Percentiles rank a stretch among this genome's conserved stretches.
phyloP scores from a whole-genome alignment of 2,888 invertebrate genomes.

The Lycocerus yunnanus region DNA sequence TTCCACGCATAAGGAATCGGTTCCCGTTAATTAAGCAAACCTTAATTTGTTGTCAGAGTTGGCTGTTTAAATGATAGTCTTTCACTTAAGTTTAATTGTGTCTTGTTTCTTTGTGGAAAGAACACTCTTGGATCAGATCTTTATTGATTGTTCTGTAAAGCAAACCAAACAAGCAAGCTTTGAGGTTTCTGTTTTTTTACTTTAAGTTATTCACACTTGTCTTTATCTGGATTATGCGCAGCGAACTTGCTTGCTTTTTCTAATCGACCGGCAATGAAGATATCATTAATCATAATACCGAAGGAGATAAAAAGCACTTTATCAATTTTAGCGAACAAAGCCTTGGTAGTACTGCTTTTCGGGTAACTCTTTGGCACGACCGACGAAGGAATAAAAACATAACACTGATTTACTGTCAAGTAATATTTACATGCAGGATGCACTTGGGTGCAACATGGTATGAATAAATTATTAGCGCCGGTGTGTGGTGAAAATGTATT shows the following conservation, averaged over 20 bases:
- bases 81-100: slow-evolving; percentile 34
- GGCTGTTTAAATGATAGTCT: slow-evolving; percentile 28
- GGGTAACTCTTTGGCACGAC: slow-evolving; percentile 32
- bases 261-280: slow-evolving; percentile 10
- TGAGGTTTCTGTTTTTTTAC: slow-evolving; percentile 20
- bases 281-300: slow-evolving; percentile 38
- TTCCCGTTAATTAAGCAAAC: slow-evolving; percentile 22
- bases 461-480: slow-evolving; percentile 35
- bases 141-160: slow-evolving; percentile 30
- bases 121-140: slow-evolving; percentile 31
- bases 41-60: slow-evolving; percentile 24
- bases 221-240: slow-evolving; percentile 11
- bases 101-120: slow-evolving; percentile 31
- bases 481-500: slow-evolving; percentile 29
- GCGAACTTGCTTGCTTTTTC: slow-evolving; percentile 1
- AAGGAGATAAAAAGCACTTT: slow-evolving; percentile 47
- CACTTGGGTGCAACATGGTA: slow-evolving; percentile 29
- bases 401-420: slow-evolving; percentile 34
- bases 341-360: slow-evolving; percentile 20
- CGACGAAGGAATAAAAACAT: slow-evolving; percentile 34
- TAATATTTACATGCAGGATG: slow-evolving; percentile 38
- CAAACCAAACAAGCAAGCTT: background rate
- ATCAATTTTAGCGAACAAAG: slow-evolving; percentile 45
- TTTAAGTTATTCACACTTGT: slow-evolving; percentile 13
- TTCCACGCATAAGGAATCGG: slow-evolving; percentile 5